These are phyloP conservation scores for Chromoteleia sp. DNA, from an alignment of 2,888 invertebrate genomes.

Conservation along the genomic window DNA sequence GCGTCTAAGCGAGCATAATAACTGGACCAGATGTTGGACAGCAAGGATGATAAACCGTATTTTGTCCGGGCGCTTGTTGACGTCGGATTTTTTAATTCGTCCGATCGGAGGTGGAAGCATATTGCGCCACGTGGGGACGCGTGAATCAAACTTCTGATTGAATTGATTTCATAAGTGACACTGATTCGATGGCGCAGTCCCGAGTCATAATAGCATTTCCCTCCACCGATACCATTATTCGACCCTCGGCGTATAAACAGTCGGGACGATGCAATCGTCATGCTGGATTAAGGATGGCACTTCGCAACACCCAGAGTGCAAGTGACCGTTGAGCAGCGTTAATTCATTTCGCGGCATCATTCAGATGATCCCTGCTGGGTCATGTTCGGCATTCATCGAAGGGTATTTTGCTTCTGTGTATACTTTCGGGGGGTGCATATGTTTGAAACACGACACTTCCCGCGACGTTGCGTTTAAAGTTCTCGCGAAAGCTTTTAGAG, in stretches of 20 bases:
- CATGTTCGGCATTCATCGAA: conserved; percentile 80
- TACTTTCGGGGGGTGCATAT: conserved; percentile 77
- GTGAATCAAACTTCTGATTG: conserved; percentile 41
- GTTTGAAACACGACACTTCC: conserved; percentile 66
- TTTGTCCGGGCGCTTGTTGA: no score
- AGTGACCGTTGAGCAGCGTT: conserved; percentile 79
- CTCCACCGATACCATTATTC: conserved; percentile 43
- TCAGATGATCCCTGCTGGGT: conserved; percentile 81
- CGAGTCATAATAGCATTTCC: conserved; percentile 45
- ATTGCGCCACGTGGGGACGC: conserved; percentile 11
- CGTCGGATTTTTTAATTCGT: conserved; percentile 32
- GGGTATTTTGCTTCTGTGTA: conserved; percentile 74
- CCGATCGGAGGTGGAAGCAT: neutral
- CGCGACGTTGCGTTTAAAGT: conserved; percentile 7
- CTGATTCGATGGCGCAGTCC: conserved; percentile 46
- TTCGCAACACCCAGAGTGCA: conserved; percentile 41
- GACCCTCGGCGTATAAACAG: conserved; percentile 35
- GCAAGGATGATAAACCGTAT: no score
- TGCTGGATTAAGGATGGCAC: conserved; percentile 43
- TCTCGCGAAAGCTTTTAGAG: conserved; percentile 37
- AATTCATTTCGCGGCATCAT: conserved; percentile 83
- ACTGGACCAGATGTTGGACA: conserved; percentile 26
- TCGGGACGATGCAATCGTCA: conserved; percentile 40
- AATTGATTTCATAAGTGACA: conserved; percentile 46
- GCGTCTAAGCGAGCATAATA: conserved; percentile 13